A percentile compares a stretch with the other conserved stretches of the same genome.
phyloP scores from a whole-genome alignment of 2,113 vertebrate genomes.

The Nothoprocta pentlandii region DNA sequence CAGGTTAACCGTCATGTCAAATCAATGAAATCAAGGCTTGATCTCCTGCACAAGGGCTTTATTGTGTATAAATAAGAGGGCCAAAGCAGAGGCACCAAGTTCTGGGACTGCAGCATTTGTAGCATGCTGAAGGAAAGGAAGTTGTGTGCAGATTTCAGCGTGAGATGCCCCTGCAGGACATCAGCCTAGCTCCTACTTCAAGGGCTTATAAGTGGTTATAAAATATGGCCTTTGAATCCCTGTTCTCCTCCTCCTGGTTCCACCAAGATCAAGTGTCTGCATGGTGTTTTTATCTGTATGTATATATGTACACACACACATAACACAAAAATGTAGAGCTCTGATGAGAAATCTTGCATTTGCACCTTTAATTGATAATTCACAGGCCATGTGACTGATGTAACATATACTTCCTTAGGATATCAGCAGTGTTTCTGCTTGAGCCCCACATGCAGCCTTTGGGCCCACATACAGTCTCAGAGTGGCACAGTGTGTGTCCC shows the following conservation, averaged over 20 bases:
- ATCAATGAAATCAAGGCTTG: slow-evolving; percentile 68
- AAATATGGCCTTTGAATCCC: slow-evolving; percentile 43
- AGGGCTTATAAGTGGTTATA: slow-evolving; percentile 37
- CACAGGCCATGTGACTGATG: slow-evolving; percentile 35
- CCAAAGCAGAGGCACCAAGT: slow-evolving; percentile 48
- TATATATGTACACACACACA: too few relatives aligned
- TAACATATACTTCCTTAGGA: slow-evolving; percentile 41
- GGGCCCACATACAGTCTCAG: background rate
- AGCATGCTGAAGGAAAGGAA: slow-evolving; percentile 19
- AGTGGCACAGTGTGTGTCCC: background rate
- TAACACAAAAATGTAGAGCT: background rate
- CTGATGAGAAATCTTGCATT: slow-evolving; percentile 10
- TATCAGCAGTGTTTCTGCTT: slow-evolving; percentile 17
- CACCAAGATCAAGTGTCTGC: slow-evolving; percentile 23
- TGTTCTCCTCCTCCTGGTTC: background rate
- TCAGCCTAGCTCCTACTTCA: background rate
- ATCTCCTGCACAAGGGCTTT: slow-evolving; percentile 60
- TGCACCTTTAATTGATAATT: slow-evolving; percentile 56
- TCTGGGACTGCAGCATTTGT: slow-evolving; percentile 37
- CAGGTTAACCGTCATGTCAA: slow-evolving; percentile 70
- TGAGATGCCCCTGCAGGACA: background rate
- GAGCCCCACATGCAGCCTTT: background rate
- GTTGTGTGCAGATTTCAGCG: slow-evolving; percentile 26
- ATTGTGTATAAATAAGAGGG: slow-evolving; percentile 61
- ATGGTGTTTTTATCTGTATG: too few relatives aligned